A percentile compares a stretch with the other conserved stretches of the same genome.
Evolutionary conservation across 2,888 invertebrate species (phyloP).

Genomic region (Enchytraeus crypticus): DNA sequence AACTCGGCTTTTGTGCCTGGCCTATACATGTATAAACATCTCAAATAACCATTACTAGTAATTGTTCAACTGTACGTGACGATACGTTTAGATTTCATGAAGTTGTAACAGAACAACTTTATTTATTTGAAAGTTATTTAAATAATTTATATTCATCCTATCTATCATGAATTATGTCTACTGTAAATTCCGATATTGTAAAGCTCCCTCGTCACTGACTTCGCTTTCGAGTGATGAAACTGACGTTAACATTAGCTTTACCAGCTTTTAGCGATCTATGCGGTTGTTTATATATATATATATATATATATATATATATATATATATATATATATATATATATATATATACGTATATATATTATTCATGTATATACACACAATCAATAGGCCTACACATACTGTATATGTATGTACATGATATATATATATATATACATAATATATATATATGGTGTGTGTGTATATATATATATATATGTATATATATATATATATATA

Average conservation of each 20-base stretch:
- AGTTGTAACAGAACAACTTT: no score
- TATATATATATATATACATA: neutral
- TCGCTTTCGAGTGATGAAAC: no score
- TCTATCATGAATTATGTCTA: neutral
- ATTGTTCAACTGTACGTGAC: no score
- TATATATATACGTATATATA: neutral
- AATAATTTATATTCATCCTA: no score
- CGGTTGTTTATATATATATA: neutral
- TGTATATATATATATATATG: neutral
- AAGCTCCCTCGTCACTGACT: neutral
- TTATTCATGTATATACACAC: neutral
- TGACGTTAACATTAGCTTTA: no score
- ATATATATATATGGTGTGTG: neutral
- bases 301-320: neutral
- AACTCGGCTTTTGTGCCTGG: no score
- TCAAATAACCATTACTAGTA: no score
- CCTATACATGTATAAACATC: no score
- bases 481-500: neutral
- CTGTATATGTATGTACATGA: neutral
- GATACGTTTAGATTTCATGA: no score
- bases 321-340: neutral
- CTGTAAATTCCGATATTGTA: neutral
- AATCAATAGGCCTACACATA: neutral
- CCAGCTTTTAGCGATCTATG: neutral
- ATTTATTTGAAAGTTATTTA: no score